A percentile compares a stretch with the other conserved stretches of the same genome.
Conservation (phyloP, 2,888 invertebrate genomes). For the Plagodis dolabraria region DNA sequence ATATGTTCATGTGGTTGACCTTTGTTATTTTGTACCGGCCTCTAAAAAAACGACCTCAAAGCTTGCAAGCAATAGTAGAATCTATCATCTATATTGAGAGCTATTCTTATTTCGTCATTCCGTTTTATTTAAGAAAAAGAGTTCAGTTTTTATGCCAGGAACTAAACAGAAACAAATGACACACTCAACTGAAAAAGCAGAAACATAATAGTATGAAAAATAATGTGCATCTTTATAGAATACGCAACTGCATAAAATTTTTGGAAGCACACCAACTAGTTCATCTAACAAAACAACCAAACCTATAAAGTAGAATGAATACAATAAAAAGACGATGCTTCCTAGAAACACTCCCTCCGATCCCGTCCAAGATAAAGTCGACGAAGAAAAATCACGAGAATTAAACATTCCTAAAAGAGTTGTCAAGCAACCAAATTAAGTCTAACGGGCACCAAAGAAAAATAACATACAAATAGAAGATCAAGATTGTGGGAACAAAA, state of each 20-base stretch:
- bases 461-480: conserved; percentile 77
- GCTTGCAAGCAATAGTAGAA: no score
- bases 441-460: conserved; percentile 63
- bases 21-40: no score
- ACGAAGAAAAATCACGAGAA: conserved; percentile 72
- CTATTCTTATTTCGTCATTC: no score
- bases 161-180: conserved; percentile 22
- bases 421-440: conserved; percentile 76
- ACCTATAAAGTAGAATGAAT: conserved; percentile 37
- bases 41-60: no score
- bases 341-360: conserved; percentile 57
- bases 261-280: conserved; percentile 46
- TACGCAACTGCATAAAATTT: conserved; percentile 38
- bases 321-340: conserved; percentile 43
- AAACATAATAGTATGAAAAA: conserved; percentile 39
- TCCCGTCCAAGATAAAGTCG: conserved; percentile 57
- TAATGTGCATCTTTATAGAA: conserved; percentile 35
- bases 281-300: conserved; percentile 33
- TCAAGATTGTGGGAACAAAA: conserved; percentile 79
- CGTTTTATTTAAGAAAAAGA: no score
- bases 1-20: no score
- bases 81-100: no score
- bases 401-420: conserved; percentile 74
- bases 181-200: conserved; percentile 20
- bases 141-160: no score